These are phyloP conservation scores for Melipona quadrifasciata DNA, from an alignment of 1,140 invertebrate genomes.

Conservation along the genomic window DNA sequence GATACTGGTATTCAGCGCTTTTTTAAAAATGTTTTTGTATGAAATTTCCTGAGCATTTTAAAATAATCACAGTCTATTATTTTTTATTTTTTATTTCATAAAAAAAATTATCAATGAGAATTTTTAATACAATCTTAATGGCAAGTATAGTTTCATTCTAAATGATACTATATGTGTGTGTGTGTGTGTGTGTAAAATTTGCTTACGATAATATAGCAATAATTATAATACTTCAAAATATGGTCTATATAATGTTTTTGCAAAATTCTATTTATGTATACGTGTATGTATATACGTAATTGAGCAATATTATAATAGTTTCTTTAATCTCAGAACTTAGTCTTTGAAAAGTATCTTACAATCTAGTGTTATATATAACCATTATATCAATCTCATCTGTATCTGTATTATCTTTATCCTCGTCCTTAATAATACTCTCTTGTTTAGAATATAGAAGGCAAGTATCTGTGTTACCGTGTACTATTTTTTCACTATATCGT, in stretches of 20 bases:
- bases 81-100: slow-evolving; percentile 6
- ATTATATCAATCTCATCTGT: slow-evolving; percentile 66
- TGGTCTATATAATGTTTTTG: slow-evolving; percentile 19
- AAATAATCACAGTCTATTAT: slow-evolving; percentile 32
- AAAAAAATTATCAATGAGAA: slow-evolving; percentile 25
- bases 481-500: slow-evolving; percentile 61
- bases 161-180: background rate
- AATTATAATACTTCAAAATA: slow-evolving; percentile 30
- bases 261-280: background rate
- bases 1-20: background rate
- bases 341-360: slow-evolving; percentile 56
- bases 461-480: slow-evolving; percentile 61
- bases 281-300: slow-evolving; percentile 7
- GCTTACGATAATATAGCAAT: background rate
- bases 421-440: slow-evolving; percentile 52
- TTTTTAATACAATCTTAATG: slow-evolving; percentile 7
- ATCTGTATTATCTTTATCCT: slow-evolving; percentile 60
- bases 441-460: slow-evolving; percentile 38
- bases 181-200: background rate
- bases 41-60: slow-evolving; percentile 30
- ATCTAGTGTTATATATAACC: slow-evolving; percentile 74
- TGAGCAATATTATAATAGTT: slow-evolving; percentile 47
- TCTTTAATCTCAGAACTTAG: background rate
- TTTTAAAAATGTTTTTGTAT: background rate
- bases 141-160: background rate